Conservation (phyloP, 2,797 vertebrate genomes). For the Pangasius sanitwongsei region DNA sequence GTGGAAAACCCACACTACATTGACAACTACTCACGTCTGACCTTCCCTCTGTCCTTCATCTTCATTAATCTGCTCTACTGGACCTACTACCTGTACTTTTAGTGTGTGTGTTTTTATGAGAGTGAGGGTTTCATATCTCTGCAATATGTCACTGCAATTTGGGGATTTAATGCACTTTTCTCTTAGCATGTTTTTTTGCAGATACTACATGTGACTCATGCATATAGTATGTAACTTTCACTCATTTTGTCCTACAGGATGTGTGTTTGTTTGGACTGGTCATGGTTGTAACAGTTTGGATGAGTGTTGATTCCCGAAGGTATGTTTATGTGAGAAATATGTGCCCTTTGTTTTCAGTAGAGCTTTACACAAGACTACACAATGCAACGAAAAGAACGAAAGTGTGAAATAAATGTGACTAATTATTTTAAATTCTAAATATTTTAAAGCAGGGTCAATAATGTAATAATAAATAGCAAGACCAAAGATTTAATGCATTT, state of each 20-base stretch:
- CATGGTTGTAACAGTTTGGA: neutral
- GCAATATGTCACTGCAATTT: slow-evolving; percentile 28
- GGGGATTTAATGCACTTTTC: slow-evolving; percentile 32
- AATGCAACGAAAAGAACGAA: neutral
- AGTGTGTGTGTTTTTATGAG: slow-evolving; percentile 58
- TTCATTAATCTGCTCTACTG: slow-evolving; percentile 90
- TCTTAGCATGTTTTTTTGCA: slow-evolving; percentile 60
- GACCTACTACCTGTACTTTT: slow-evolving; percentile 92
- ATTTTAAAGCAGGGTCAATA: slow-evolving; percentile 10
- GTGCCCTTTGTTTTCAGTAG: slow-evolving; percentile 47
- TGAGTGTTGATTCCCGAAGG: slow-evolving; percentile 18
- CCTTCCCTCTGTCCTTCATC: slow-evolving; percentile 88
- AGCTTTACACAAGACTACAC: slow-evolving; percentile 26
- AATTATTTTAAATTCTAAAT: neutral
- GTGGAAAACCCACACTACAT: slow-evolving; percentile 93
- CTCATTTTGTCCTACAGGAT: slow-evolving; percentile 12
- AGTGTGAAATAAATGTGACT: neutral
- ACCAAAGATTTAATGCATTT: slow-evolving; percentile 52
- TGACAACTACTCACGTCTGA: slow-evolving; percentile 89
- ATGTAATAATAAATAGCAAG: slow-evolving; percentile 23
- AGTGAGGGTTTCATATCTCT: slow-evolving; percentile 30
- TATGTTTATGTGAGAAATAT: slow-evolving; percentile 37
- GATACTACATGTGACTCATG: slow-evolving; percentile 46
- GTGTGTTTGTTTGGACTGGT: slow-evolving; percentile 31
- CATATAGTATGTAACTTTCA: slow-evolving; percentile 31